Conservation (phyloP, 1,140 invertebrate genomes). For the Mya arenaria region DNA sequence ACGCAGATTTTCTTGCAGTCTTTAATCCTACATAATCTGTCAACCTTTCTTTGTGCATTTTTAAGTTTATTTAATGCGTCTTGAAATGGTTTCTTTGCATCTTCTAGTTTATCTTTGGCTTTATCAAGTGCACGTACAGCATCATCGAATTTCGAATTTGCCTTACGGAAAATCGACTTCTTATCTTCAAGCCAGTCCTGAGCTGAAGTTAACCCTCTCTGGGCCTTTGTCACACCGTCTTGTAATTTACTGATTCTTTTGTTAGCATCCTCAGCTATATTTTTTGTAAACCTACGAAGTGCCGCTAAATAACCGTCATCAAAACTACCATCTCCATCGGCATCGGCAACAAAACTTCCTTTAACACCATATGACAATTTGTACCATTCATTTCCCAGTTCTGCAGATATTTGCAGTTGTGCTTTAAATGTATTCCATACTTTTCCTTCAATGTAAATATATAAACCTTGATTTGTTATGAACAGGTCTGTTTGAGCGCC, state of each 20-base stretch:
- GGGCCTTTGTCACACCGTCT: not conserved
- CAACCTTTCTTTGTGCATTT: constrained; percentile 45
- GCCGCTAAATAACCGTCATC: constrained; percentile 24
- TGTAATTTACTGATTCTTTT: constrained; percentile 14
- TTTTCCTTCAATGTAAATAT: constrained; percentile 33
- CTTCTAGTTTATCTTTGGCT: constrained; percentile 41
- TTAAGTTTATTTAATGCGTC: constrained; percentile 27
- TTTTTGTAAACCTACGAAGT: not conserved
- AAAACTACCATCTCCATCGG: not conserved
- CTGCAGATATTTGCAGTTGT: not conserved
- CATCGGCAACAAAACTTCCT: constrained; percentile 19
- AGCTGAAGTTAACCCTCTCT: constrained; percentile 16
- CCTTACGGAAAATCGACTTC: not conserved
- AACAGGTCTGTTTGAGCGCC: constrained; percentile 9
- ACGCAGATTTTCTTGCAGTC: constrained; percentile 13
- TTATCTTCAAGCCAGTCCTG: constrained; percentile 48
- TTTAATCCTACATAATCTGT: constrained; percentile 21
- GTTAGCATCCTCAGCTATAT: constrained; percentile 20
- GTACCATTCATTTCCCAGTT: not conserved
- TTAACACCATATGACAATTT: not conserved
- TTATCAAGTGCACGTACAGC: constrained; percentile 17
- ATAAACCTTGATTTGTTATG: not conserved
- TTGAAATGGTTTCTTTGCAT: constrained; percentile 25
- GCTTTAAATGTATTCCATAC: constrained; percentile 38
- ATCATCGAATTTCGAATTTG: constrained; percentile 27